phyloP scores from a whole-genome alignment of 2,113 vertebrate species.

The Ramphastos sulfuratus region DNA sequence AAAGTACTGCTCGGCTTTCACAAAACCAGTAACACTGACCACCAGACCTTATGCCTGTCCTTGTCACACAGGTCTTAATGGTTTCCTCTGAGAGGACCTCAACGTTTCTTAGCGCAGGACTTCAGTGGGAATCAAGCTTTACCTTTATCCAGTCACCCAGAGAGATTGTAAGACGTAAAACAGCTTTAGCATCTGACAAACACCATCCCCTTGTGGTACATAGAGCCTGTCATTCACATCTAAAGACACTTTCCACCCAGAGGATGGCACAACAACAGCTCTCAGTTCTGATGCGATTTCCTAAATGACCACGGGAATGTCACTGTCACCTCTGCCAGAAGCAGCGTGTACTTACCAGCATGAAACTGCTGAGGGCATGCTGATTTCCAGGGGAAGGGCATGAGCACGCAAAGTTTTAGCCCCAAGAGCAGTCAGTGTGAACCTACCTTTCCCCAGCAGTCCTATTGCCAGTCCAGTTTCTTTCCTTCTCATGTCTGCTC shows the following conservation, averaged over 20 bases:
- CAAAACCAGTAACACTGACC: background rate
- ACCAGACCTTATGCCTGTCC: background rate
- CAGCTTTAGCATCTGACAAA: background rate
- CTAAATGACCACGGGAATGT: accelerated
- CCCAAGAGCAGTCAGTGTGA: accelerated
- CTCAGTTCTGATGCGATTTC: background rate
- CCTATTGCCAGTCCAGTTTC: background rate
- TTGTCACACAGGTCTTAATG: background rate
- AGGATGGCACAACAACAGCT: background rate
- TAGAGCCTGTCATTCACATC: background rate
- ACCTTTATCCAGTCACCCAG: background rate
- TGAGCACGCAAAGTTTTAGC: background rate
- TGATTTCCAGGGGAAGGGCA: background rate
- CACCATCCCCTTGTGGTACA: background rate
- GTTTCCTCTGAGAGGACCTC: background rate
- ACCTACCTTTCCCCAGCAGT: background rate
- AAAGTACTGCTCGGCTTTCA: background rate
- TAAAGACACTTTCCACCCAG: background rate
- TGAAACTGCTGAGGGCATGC: background rate
- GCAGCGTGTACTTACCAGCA: accelerated
- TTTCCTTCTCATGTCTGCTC: background rate
- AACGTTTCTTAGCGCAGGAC: background rate
- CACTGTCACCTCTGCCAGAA: background rate
- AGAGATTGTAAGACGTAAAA: accelerated
- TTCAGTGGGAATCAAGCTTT: background rate